Evolutionary conservation across 92 coral and sea anemone species (phyloP).

Genomic region (Palythoa caribaeorum): DNA sequence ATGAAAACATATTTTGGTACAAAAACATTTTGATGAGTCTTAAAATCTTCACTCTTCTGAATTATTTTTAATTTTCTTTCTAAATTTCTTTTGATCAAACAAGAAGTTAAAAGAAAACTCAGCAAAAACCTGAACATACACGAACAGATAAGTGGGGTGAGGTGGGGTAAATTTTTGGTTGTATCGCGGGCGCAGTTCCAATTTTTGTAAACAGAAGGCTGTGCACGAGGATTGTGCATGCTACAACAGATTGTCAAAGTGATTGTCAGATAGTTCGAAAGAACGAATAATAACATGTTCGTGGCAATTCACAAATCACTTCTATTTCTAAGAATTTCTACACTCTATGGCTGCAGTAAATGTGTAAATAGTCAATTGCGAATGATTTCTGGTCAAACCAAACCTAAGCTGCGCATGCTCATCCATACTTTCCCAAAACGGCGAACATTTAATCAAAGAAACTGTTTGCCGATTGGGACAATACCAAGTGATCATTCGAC

Average conservation of each 20-base stretch:
- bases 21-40: too few relatives aligned
- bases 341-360: conserved; percentile 14
- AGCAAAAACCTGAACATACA: too few relatives aligned
- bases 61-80: too few relatives aligned
- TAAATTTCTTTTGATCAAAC: too few relatives aligned
- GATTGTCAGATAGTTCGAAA: too few relatives aligned
- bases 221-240: too few relatives aligned
- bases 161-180: background rate
- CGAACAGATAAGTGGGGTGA: too few relatives aligned
- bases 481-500: background rate
- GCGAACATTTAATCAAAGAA: background rate
- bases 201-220: too few relatives aligned
- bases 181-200: conserved; percentile 17
- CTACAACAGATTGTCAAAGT: too few relatives aligned
- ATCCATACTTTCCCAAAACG: background rate
- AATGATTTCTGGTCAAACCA: background rate
- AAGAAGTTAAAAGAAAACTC: too few relatives aligned
- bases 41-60: too few relatives aligned
- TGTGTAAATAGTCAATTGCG: conserved; percentile 12
- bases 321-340: background rate
- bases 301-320: background rate
- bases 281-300: background rate
- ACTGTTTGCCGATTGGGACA: background rate
- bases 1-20: background rate
- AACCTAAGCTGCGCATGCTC: background rate